These are phyloP conservation scores for Nasonia oneida DNA, from an alignment of 2,888 invertebrate genomes.

Conservation along the genomic window DNA sequence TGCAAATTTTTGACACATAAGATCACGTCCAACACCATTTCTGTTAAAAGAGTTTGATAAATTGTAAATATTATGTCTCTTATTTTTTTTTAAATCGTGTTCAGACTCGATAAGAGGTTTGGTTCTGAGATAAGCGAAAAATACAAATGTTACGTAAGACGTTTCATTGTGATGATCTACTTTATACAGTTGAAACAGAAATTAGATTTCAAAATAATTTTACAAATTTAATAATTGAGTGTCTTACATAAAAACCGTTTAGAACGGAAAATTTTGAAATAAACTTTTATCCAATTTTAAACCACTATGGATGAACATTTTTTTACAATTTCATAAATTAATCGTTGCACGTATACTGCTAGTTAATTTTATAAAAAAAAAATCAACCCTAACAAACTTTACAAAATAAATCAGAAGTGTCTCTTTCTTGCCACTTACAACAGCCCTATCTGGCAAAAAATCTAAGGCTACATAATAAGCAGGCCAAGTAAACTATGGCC, in stretches of 20 bases:
- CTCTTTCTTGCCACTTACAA: slow-evolving; percentile 21
- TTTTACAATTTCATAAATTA: slow-evolving; percentile 17
- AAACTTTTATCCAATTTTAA: not conserved
- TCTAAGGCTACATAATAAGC: not conserved
- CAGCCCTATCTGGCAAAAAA: not conserved
- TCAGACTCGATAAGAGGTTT: slow-evolving; percentile 1
- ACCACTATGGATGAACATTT: not conserved
- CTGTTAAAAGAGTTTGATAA: not conserved
- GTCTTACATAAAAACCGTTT: not conserved
- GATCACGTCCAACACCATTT: not conserved
- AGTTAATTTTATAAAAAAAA: slow-evolving; percentile 54
- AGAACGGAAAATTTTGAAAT: not conserved
- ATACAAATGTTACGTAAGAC: slow-evolving; percentile 11
- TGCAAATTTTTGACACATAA: slow-evolving; percentile 16
- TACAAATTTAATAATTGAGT: not conserved
- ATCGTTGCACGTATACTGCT: slow-evolving; percentile 30
- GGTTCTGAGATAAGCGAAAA: slow-evolving; percentile 1
- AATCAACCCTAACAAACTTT: slow-evolving; percentile 43
- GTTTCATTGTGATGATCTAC: not conserved
- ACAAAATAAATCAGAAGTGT: slow-evolving; percentile 52
- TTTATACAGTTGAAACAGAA: slow-evolving; percentile 10
- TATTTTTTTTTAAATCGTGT: not conserved
- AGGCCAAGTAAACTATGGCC: slow-evolving; percentile 35
- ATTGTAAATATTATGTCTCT: slow-evolving; percentile 30
- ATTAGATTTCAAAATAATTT: not conserved